Evolutionary conservation across 2,888 invertebrate genomes (phyloP), one percentile per base, ranked within the genome.

Genomic region (Scaptomyza cyrtandrae): DNA sequence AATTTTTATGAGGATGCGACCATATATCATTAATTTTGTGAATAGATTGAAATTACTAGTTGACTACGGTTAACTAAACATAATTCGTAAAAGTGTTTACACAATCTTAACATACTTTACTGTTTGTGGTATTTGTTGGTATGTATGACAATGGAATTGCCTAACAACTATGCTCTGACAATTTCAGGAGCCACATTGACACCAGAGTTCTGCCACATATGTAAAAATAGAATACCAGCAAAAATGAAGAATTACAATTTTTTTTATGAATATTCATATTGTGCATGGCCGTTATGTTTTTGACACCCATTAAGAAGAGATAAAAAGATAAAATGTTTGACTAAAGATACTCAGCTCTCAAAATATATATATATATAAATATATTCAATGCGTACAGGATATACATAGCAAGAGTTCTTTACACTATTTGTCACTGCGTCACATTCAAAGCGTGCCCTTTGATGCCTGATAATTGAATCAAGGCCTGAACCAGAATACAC

Each of bases 231-330:
- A 48, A 43, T 33, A 37, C 6, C 24, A 48, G 39, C 7, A 0
- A n/a, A 44, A n/a, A 44, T 14, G 27, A 33, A 52, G 37, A 16
- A 60, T 54, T 46, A 49, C 73, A 77, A 65, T 70, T 68, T 65
- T 68, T 65, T 61, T 65, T 65, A 85, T 85, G 87, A 81, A 82
- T 78, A 86, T 84, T 71, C 77, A 83, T 83, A 62, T 31, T 55
- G 33, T 54, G 56, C 56, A 44, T 33, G 19, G 6, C 45, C n/a
- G 45, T 59, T 31, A 43, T 59, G 49, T 67, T 66, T 52, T 54
- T 57, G 14, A n/a, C 50, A 7, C 7, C 27, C 39, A 14, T 39
- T 39, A 39, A 56, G 43, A 35, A 37, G 11, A 19, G 13, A 13
- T 58, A 44, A 45, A 13, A 64, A 70, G 2, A 2, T 11, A 14